phyloP scores from a whole-genome alignment of 2,888 invertebrate species.

The Ganaspis brasiliensis region DNA sequence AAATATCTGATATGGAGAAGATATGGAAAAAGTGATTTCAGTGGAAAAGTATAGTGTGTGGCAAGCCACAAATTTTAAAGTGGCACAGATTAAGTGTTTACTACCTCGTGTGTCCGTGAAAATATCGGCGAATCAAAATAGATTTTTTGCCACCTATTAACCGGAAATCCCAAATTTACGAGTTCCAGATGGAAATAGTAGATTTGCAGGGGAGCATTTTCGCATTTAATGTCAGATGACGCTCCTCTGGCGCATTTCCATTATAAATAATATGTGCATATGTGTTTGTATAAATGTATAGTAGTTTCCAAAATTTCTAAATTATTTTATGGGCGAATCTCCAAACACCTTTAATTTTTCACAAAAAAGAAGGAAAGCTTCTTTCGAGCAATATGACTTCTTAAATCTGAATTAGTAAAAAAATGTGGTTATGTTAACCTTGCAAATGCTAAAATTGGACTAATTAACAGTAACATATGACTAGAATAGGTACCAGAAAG shows the following conservation, averaged over 20 bases:
- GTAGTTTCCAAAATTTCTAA: too few relatives aligned
- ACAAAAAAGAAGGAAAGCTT: too few relatives aligned
- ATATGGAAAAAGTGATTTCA: conserved; percentile 23
- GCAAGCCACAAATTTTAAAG: conserved; percentile 16
- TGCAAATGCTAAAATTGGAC: too few relatives aligned
- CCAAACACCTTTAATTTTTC: too few relatives aligned
- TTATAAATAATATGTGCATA: neutral
- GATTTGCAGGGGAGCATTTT: conserved; percentile 11
- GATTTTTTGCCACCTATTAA: neutral
- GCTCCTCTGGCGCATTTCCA: neutral
- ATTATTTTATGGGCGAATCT: too few relatives aligned
- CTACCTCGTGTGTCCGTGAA: conserved; percentile 31
- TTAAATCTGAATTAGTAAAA: too few relatives aligned
- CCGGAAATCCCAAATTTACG: conserved; percentile 8
- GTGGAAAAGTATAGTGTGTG: conserved; percentile 45
- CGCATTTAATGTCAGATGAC: conserved; percentile 1
- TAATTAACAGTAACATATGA: too few relatives aligned
- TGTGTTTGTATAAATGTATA: too few relatives aligned
- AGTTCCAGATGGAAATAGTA: neutral
- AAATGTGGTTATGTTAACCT: too few relatives aligned
- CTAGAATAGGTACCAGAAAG: too few relatives aligned
- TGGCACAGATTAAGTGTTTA: conserved; percentile 26
- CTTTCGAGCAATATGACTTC: too few relatives aligned
- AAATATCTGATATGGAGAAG: too few relatives aligned
- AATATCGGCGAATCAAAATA: neutral